Conservation (phyloP, 2,113 vertebrate genomes). For the Paramormyrops kingsleyae region DNA sequence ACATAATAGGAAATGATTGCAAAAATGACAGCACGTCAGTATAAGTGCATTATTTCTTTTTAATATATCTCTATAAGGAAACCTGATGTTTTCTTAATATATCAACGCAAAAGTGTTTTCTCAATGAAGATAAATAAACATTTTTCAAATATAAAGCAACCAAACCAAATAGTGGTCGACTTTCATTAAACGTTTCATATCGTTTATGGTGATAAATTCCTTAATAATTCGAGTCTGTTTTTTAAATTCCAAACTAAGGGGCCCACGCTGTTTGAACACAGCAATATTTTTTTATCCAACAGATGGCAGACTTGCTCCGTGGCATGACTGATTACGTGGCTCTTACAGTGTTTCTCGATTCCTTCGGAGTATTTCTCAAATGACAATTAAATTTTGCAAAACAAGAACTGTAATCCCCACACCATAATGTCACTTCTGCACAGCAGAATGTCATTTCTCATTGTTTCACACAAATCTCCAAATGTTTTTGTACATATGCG, state of each 20-base stretch:
- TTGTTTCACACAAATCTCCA: neutral
- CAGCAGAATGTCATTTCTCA: neutral
- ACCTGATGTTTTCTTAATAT: neutral
- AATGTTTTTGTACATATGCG: neutral
- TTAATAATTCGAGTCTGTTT: neutral
- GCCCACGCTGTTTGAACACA: neutral
- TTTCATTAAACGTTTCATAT: neutral
- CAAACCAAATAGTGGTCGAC: neutral
- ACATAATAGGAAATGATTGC: neutral
- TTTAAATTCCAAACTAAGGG: neutral
- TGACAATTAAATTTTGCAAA: neutral
- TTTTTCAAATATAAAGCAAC: neutral
- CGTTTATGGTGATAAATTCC: neutral
- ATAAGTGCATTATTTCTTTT: neutral
- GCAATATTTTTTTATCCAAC: neutral
- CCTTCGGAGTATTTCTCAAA: neutral
- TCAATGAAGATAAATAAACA: neutral
- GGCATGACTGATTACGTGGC: neutral
- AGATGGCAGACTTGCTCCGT: conserved; percentile 9
- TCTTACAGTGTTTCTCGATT: neutral
- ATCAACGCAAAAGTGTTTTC: neutral
- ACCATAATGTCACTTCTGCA: neutral
- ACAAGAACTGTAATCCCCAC: neutral
- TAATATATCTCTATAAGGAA: neutral
- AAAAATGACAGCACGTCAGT: neutral